Conservation (phyloP, 1,140 invertebrate species). For the Bombus turneri region DNA sequence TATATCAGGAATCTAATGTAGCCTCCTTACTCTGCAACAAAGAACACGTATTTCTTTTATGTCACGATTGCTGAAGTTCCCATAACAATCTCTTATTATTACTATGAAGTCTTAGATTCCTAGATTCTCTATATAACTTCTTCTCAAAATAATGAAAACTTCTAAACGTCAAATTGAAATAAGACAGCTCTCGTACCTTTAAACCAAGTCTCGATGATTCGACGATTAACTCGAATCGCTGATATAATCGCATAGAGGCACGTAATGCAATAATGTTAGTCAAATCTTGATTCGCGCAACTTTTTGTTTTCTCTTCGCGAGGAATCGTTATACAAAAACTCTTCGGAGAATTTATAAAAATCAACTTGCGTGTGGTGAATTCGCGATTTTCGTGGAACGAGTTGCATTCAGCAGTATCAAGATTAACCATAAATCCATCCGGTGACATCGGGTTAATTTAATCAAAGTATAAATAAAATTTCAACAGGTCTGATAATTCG, state of each 20-base stretch:
- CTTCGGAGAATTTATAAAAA: background rate
- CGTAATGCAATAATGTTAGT: background rate
- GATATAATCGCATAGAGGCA: slow-evolving; percentile 10
- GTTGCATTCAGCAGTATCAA: background rate
- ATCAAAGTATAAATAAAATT: slow-evolving; percentile 25
- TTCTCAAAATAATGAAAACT: background rate
- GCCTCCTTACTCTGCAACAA: background rate
- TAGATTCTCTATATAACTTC: background rate
- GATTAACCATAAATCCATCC: slow-evolving; percentile 19
- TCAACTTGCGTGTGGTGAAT: no score
- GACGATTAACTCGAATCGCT: slow-evolving; percentile 11
- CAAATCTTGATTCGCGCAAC: background rate
- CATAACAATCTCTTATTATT: background rate
- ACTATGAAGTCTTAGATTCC: background rate
- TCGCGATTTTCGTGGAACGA: background rate
- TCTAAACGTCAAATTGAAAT: background rate
- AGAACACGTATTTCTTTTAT: background rate
- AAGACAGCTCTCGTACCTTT: slow-evolving; percentile 57
- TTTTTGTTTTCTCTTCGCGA: background rate
- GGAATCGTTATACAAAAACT: background rate
- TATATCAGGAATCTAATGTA: background rate
- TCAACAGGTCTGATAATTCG: background rate
- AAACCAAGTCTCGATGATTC: slow-evolving; percentile 66
- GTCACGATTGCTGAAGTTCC: background rate
- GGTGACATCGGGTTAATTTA: slow-evolving; percentile 8